Percentiles rank a stretch among this genome's conserved stretches.
Evolutionary conservation across 2,888 invertebrate species (phyloP).

Genomic region (Pachydiplax longipennis): DNA sequence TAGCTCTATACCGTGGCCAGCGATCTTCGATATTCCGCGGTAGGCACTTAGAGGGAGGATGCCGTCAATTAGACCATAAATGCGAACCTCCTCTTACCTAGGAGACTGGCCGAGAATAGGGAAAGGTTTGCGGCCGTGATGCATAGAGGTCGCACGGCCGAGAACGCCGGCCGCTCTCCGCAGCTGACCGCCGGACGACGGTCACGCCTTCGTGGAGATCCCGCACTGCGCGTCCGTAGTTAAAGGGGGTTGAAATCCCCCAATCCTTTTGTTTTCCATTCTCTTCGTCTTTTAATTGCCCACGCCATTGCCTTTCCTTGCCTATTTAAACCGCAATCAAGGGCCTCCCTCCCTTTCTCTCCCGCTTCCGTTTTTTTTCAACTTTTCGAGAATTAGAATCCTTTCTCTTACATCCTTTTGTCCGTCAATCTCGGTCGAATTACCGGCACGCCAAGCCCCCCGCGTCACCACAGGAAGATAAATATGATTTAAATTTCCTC

Average conservation of each 20-base stretch:
- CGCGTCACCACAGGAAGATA: background rate
- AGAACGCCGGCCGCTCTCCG: background rate
- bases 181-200: background rate
- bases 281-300: background rate
- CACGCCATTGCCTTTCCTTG: background rate
- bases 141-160: background rate
- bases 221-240: background rate
- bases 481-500: background rate
- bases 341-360: background rate
- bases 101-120: too few relatives aligned
- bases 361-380: background rate
- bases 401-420: background rate
- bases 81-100: background rate
- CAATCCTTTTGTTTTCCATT: background rate
- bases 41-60: background rate
- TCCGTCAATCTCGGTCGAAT: background rate
- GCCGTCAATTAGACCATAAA: background rate
- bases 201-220: background rate
- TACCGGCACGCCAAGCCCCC: background rate
- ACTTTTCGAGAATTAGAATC: background rate
- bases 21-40: background rate
- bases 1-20: background rate
- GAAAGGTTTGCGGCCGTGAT: too few relatives aligned
- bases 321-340: constrained; percentile 1
- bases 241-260: background rate